Base-by-base conservation (phyloP, 2,113 vertebrate genomes). In the Trogon surrucura region DNA sequence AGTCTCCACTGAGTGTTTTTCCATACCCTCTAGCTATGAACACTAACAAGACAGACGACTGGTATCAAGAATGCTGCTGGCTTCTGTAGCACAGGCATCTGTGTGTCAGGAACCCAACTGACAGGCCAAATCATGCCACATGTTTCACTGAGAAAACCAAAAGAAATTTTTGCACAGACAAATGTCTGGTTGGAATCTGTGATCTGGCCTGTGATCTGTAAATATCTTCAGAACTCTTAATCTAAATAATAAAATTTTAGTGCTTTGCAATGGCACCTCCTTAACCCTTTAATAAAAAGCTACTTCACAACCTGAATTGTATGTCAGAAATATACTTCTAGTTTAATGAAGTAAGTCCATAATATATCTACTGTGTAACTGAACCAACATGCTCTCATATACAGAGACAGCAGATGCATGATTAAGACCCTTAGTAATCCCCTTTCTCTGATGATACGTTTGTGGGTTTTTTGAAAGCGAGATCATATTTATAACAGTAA, bases 221-320 rank as follows among this genome's bases (percentile, higher is more conserved):
- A 95, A 72, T 54, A 56, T 53, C 86, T 84, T 38, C 38, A 92
- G 94, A 93, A 13, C 69, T 88, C 50, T 41, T 34, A 47, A 54
- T 47, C 51, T 82, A 94, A 94, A 78, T 23, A 89, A 92, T 32
- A 47, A 67, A 45, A 67, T 34, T 79, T 73, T 14, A 89, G 81
- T 90, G 81, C 72, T 96, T 92, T 27, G 13, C 91, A 89, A 44
- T 83, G 67, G 64, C 92, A 95, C 74, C 71, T 86, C 47, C 53
- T 81, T 94, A 85, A 95, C 91, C 88, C 91, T 88, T 96, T 82
- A 29, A 88, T 94, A 83, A 94, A 96, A 96, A 97, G n/a, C 64
- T 61, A 61, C 88, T 89, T 95, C 60, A 73, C 85, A 64, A 54
- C 11, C 21, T 85, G 88, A 96, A 85, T 36, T 93, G 80, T 72